phyloP scores from a whole-genome alignment of 2,888 invertebrate species.

The Athalia circularis region DNA sequence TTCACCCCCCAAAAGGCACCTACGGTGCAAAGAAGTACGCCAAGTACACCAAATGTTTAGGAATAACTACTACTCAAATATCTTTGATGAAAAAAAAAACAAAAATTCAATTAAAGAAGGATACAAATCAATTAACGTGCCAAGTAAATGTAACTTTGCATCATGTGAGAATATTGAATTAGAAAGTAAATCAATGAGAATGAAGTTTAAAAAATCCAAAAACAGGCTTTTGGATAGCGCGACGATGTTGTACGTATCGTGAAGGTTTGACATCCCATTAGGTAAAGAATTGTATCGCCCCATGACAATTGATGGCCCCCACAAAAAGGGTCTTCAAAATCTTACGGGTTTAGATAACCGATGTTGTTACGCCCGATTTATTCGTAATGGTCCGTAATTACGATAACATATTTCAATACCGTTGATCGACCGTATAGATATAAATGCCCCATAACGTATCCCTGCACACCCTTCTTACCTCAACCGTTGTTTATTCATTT shows the following conservation, averaged over 20 bases:
- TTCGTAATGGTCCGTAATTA: slow-evolving; percentile 40
- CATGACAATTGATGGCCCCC: slow-evolving; percentile 10
- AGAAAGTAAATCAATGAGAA: no score
- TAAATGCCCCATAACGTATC: not conserved
- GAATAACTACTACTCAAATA: no score
- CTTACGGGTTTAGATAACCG: not conserved
- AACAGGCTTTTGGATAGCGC: no score
- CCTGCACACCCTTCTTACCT: not conserved
- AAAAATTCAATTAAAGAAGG: no score
- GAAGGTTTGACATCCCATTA: slow-evolving; percentile 34
- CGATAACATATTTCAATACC: slow-evolving; percentile 35
- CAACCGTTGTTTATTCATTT: slow-evolving; percentile 13
- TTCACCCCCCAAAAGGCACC: no score
- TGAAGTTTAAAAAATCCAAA: no score
- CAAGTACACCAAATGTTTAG: no score
- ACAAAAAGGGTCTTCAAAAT: not conserved
- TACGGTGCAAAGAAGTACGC: no score
- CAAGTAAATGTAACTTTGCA: no score
- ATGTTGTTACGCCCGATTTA: slow-evolving; percentile 36
- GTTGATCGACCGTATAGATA: slow-evolving; percentile 15
- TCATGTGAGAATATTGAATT: no score
- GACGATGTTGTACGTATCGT: not conserved
- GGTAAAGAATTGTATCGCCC: not conserved
- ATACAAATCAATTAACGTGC: no score
- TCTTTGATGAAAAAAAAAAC: no score